A percentile compares a stretch with the other conserved stretches of the same genome.
Conservation (phyloP, 1,140 invertebrate species). For the Drosophila pachea region DNA sequence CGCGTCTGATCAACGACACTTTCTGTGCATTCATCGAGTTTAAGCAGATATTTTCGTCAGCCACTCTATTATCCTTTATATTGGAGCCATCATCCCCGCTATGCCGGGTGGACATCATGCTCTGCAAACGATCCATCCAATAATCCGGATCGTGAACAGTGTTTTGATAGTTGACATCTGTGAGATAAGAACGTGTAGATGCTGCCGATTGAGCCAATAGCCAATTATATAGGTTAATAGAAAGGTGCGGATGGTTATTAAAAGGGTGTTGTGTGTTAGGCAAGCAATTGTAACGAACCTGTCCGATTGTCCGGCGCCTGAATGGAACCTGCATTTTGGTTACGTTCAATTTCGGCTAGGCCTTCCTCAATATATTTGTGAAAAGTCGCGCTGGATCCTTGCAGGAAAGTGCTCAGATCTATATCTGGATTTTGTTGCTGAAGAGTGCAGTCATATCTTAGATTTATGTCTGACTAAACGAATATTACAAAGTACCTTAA, state of each 20-base stretch:
- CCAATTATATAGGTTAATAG: constrained; percentile 34
- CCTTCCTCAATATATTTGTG: constrained; percentile 95
- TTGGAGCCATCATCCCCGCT: constrained; percentile 52
- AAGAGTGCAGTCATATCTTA: background rate
- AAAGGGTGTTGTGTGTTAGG: constrained; percentile 1
- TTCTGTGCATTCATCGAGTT: constrained; percentile 74
- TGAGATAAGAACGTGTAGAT: constrained; percentile 69
- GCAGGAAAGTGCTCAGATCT: constrained; percentile 93
- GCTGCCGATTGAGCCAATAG: constrained; percentile 53
- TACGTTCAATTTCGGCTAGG: constrained; percentile 86
- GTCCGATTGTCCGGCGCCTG: constrained; percentile 59
- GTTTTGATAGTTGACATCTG: constrained; percentile 72
- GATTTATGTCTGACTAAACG: background rate
- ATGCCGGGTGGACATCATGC: constrained; percentile 48
- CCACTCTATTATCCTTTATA: constrained; percentile 75
- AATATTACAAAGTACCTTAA: constrained; percentile 79
- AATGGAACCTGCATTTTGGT: constrained; percentile 41
- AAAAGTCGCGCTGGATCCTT: constrained; percentile 93
- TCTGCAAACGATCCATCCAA: constrained; percentile 76
- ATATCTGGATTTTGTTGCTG: constrained; percentile 92
- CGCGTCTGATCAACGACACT: constrained; percentile 65
- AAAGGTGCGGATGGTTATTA: constrained; percentile 44
- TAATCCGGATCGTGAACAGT: constrained; percentile 64
- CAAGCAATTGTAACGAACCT: constrained; percentile 32
- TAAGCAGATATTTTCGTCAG: constrained; percentile 75